Conservation (phyloP, 2,888 invertebrate species). For the Rutpela maculata region DNA sequence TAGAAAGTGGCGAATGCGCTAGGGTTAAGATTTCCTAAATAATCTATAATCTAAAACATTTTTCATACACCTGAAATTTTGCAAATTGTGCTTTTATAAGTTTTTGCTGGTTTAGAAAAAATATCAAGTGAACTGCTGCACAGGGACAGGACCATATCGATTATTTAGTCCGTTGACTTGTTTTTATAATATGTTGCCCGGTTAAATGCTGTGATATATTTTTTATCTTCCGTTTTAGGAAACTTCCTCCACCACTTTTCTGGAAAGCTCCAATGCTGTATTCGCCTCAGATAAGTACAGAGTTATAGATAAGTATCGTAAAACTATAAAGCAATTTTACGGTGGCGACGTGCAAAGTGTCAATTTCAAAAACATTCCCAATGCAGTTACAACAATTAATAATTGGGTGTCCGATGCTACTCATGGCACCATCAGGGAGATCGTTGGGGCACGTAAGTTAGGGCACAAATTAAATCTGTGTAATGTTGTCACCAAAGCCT, state of each 20-base stretch:
- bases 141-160: too few relatives aligned
- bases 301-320: constrained; percentile 73
- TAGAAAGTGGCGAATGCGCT: too few relatives aligned
- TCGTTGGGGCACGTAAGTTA: constrained; percentile 54
- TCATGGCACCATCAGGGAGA: constrained; percentile 74
- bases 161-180: too few relatives aligned
- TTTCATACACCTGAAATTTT: too few relatives aligned
- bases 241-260: constrained; percentile 57
- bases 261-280: constrained; percentile 75
- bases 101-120: too few relatives aligned
- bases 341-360: constrained; percentile 74
- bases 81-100: too few relatives aligned
- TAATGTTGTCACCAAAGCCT: too few relatives aligned
- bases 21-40: too few relatives aligned
- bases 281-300: constrained; percentile 74
- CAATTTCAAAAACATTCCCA: constrained; percentile 75
- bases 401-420: constrained; percentile 78
- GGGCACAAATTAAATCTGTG: background rate
- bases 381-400: constrained; percentile 76
- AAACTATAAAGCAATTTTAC: constrained; percentile 74
- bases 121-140: too few relatives aligned
- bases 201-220: too few relatives aligned
- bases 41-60: too few relatives aligned
- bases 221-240: constrained; percentile 56
- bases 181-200: too few relatives aligned